Evolutionary conservation across 2,888 invertebrate species (phyloP), one percentile per base, ranked within the genome.

Genomic region (Gnatocerus cornutus): DNA sequence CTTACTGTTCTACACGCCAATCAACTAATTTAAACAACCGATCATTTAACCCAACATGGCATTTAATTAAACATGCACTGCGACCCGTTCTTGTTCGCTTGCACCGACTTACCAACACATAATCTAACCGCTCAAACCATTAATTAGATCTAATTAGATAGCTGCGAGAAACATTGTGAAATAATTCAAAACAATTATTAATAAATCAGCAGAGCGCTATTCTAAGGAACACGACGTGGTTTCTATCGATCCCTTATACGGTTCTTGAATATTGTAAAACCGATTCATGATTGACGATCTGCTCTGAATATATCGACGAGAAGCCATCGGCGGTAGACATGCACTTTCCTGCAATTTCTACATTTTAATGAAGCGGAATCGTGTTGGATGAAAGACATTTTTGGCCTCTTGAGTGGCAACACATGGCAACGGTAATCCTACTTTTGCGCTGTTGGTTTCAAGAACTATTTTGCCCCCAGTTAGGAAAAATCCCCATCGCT

Each of bases 1-100:
- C 68, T 76, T 73, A 78, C 73, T 74, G 74, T 72, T 73, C 68
- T 73, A 76, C 78, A 78, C 73, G 78, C 75, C 78, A 77, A 76
- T 78, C 76, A 76, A 75, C 77, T 75, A 78, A 77, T 78, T 78
- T 75, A 71, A 77, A 75, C 77, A 75, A 75, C 74, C 71, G 75
- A 78, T 78, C 76, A 71, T 72, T 77, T 76, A 76, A 74, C 72
- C 71, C 71, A 76, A 75, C 76, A 75, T 73, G 75, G 74, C 74
- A 68, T 76, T 76, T 75, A 76, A 76, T 76, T 76, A 76, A 74
- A 50, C 73, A 69, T 72, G 71, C 71, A 53, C 61, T 68, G 48
- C 64, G 64, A 53, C 55, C 37, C 13, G 64, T 56, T 55, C 61
- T 61, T 27, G 46, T 65, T 61, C 62, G 62, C 45, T 67, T 39